These are phyloP conservation scores for Bimastos eiseni DNA, from an alignment of 2,888 invertebrate species.

Conservation along the genomic window DNA sequence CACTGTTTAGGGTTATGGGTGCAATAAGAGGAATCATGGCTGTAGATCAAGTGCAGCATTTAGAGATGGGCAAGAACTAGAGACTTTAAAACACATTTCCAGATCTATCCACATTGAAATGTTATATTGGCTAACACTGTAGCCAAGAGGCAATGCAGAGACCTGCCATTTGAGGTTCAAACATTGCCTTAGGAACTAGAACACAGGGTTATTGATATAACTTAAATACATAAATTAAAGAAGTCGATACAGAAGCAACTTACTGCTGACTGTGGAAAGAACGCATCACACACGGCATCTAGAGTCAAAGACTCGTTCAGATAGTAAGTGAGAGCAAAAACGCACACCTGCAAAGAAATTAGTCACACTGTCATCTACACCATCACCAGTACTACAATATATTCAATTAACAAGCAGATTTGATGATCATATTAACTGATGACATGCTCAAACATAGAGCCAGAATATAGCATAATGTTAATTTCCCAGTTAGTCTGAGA, in stretches of 20 bases:
- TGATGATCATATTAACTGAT: neutral
- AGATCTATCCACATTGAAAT: neutral
- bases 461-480: too few species aligned
- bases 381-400: neutral
- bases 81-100: neutral
- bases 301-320: constrained; percentile 25
- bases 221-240: neutral
- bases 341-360: constrained; percentile 14
- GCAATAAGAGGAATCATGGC: neutral
- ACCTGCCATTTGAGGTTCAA: neutral
- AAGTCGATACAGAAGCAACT: neutral
- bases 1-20: neutral
- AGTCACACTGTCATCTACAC: neutral
- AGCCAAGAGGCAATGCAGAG: neutral
- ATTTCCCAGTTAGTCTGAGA: too few species aligned
- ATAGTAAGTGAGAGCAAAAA: neutral
- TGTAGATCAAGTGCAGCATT: neutral
- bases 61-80: neutral
- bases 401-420: too few species aligned
- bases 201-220: neutral
- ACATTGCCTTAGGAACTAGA: too few species aligned
- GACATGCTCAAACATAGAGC: too few species aligned
- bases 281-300: neutral
- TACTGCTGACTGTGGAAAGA: constrained; percentile 23
- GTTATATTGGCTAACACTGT: neutral